These are phyloP conservation scores for Cerastoderma edule DNA, from an alignment of 2,888 invertebrate species.

Conservation along the genomic window DNA sequence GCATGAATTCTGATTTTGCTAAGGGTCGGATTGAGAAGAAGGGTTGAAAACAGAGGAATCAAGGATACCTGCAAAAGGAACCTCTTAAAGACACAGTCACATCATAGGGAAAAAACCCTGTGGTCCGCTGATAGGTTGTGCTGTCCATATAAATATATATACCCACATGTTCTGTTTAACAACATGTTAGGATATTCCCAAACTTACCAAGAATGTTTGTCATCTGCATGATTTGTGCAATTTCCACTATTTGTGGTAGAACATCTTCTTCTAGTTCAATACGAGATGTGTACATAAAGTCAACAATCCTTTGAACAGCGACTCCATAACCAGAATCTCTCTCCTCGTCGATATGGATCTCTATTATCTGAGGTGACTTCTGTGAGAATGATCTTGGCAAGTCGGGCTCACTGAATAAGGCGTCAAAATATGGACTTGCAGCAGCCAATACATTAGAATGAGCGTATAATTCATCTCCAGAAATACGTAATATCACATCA, in stretches of 20 bases:
- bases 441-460: slow-evolving; percentile 82
- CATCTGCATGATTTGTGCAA: slow-evolving; percentile 81
- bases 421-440: slow-evolving; percentile 80
- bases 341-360: slow-evolving; percentile 80
- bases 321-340: slow-evolving; percentile 73
- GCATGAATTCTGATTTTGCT: too few species aligned
- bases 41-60: too few species aligned
- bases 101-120: too few species aligned
- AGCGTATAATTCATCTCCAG: slow-evolving; percentile 76
- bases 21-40: too few species aligned
- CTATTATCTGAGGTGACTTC: slow-evolving; percentile 80
- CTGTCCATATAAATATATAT: too few species aligned
- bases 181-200: too few species aligned
- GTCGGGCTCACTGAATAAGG: slow-evolving; percentile 77
- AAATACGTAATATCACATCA: slow-evolving; percentile 81
- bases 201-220: slow-evolving; percentile 64
- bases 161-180: too few species aligned
- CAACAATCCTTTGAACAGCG: slow-evolving; percentile 78
- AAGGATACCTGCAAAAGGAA: too few species aligned
- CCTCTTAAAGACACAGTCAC: too few species aligned
- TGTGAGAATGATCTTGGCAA: slow-evolving; percentile 80
- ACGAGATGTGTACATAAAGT: slow-evolving; percentile 81
- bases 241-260: slow-evolving; percentile 75
- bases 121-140: too few species aligned
- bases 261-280: slow-evolving; percentile 67